Evolutionary conservation across 2,113 vertebrate species (phyloP), one percentile per base, ranked within the genome.

Genomic region (Cheirogaleus medius): DNA sequence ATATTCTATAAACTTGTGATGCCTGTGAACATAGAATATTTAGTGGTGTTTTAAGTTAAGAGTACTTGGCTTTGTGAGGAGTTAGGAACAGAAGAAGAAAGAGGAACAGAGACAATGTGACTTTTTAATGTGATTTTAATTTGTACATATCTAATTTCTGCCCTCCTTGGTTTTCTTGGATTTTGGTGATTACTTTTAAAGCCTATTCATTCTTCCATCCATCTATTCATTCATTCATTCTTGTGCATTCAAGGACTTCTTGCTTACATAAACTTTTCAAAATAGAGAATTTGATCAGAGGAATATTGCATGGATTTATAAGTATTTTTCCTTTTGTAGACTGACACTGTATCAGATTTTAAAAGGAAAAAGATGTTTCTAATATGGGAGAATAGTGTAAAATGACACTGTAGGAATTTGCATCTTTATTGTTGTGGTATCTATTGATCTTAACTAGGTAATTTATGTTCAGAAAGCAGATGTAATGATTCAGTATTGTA

Each of bases 351-450:
- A 21, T 81, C n/a, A 76, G 18, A 68, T 86, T 94, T 52, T 68
- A 93, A 74, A 80, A 71, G 47, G 64, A 90, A 95, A 92, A 71
- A 63, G 12, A 37, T 64, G 11, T 69, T 89, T 23, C 37, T 91
- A 68, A 82, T 93, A 58, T n/a, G 5, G 39, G 56, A 54, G 29
- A 95, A 37, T 47, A 84, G 20, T 60, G 3, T 92, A 87, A 87
- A 84, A 39, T 91, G 56, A 80, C 54, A 69, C 73, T 60, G 52
- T 47, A 66, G 6, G 64, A 44, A 42, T 93, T 93, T 78, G 34
- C 29, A 37, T 89, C 68, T 95, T 93, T 81, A 52, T 91, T 94
- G 54, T 66, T 94, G n/a, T 69, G 54, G n/a, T 73, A 34, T 56
- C 27, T 95, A 0, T 80, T 87, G 66, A 23, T 95, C 34, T 76